A percentile compares a stretch with the other conserved stretches of the same genome.
Conservation (phyloP, 1,140 invertebrate species). For the Laupala kohalensis region DNA sequence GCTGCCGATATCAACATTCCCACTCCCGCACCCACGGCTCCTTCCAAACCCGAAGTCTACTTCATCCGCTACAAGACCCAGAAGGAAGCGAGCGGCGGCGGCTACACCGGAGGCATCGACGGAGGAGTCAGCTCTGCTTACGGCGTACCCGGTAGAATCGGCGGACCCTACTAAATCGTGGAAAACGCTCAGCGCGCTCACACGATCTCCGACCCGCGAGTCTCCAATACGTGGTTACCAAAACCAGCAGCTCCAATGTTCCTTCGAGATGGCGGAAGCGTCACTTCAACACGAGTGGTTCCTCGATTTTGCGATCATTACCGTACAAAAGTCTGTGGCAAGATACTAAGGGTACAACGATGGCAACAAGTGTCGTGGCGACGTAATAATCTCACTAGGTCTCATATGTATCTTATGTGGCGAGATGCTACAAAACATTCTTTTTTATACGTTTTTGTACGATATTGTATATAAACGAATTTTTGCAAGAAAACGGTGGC, state of each 20-base stretch:
- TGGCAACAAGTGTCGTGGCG: slow-evolving; percentile 14
- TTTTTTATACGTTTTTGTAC: not conserved
- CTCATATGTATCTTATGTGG: not conserved
- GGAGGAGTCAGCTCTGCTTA: not conserved
- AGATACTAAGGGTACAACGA: not conserved
- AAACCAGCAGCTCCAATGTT: not conserved
- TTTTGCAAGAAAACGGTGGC: not conserved
- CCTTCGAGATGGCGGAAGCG: not conserved
- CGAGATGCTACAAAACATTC: not conserved
- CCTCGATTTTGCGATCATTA: not conserved
- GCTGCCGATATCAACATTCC: slow-evolving; percentile 58
- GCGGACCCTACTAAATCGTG: not conserved
- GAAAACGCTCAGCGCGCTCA: not conserved
- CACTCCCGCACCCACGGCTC: slow-evolving; percentile 44
- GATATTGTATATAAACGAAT: not conserved
- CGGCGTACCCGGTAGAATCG: not conserved
- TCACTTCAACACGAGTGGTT: not conserved
- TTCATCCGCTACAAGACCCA: slow-evolving; percentile 53
- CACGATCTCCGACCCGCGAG: not conserved
- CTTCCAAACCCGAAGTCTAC: slow-evolving; percentile 36
- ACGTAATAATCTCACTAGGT: not conserved
- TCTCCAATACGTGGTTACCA: not conserved
- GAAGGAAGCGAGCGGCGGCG: not conserved
- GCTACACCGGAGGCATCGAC: not conserved
- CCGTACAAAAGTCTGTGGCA: not conserved